Percentiles rank a stretch among this genome's conserved stretches.
These are phyloP conservation scores for Caenorhabditis auriculariae DNA, from an alignment of 2,888 invertebrate species.

Conservation along the genomic window DNA sequence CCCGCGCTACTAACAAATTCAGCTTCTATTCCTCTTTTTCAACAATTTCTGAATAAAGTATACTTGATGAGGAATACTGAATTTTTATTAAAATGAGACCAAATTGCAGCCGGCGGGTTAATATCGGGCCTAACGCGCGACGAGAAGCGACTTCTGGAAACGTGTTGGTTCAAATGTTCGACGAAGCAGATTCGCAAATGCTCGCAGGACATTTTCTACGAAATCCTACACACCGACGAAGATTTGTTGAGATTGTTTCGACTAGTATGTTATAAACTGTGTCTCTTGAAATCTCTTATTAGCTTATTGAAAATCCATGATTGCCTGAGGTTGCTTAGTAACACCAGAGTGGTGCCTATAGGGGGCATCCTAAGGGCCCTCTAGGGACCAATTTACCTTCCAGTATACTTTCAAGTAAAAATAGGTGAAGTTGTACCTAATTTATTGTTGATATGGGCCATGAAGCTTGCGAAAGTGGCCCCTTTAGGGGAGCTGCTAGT, in stretches of 20 bases:
- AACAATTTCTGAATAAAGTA: background rate
- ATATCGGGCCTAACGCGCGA: constrained; percentile 34
- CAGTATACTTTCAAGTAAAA: too few species aligned
- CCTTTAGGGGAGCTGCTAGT: too few species aligned
- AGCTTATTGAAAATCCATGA: background rate
- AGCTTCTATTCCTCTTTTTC: too few species aligned
- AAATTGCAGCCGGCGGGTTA: constrained; percentile 35
- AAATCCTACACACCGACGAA: constrained; percentile 38
- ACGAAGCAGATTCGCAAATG: constrained; percentile 39
- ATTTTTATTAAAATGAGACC: too few species aligned
- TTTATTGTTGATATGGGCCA: too few species aligned
- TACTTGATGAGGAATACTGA: background rate
- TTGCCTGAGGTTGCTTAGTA: too few species aligned
- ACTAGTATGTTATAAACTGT: constrained; percentile 14
- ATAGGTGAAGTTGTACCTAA: too few species aligned
- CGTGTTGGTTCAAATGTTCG: constrained; percentile 45
- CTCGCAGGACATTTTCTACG: constrained; percentile 41
- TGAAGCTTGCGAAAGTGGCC: too few species aligned
- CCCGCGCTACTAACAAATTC: too few species aligned
- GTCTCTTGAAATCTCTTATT: background rate
- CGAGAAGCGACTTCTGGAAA: constrained; percentile 38
- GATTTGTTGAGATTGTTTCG: constrained; percentile 31
- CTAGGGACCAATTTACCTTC: too few species aligned
- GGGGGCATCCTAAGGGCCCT: too few species aligned
- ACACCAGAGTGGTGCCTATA: too few species aligned